Evolutionary conservation across 1,140 invertebrate species (phyloP).

Genomic region (Hylyphantes graminicola): DNA sequence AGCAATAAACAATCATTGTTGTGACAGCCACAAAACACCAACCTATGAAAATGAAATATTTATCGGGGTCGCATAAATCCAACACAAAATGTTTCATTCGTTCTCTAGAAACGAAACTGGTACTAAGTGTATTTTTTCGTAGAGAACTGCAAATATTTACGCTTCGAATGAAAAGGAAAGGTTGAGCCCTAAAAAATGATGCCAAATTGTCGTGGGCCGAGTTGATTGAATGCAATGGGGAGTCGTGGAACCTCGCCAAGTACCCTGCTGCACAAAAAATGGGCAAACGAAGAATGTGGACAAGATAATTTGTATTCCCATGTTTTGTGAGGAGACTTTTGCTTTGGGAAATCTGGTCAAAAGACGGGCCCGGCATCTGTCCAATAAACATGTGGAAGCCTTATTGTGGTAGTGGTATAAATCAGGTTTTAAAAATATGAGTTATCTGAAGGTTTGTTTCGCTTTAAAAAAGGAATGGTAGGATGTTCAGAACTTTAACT

Average conservation of each 20-base stretch:
- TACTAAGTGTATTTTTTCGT: too few species aligned
- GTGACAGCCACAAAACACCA: too few species aligned
- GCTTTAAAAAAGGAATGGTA: too few species aligned
- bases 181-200: neutral
- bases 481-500: too few species aligned
- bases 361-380: conserved; percentile 18
- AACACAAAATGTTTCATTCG: too few species aligned
- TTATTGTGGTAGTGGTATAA: too few species aligned
- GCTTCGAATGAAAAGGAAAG: conserved; percentile 2
- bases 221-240: conserved; percentile 28
- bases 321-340: conserved; percentile 17
- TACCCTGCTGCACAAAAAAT: conserved; percentile 25
- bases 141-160: neutral
- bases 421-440: too few species aligned
- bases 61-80: too few species aligned
- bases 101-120: too few species aligned
- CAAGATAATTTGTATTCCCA: conserved; percentile 41
- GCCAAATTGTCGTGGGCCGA: conserved; percentile 9
- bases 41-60: too few species aligned
- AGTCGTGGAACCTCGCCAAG: conserved; percentile 37
- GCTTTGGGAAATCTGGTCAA: conserved; percentile 30
- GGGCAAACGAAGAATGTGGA: conserved; percentile 18
- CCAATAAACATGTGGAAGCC: neutral
- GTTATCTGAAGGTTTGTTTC: too few species aligned
- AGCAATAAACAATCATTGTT: too few species aligned